Percentiles rank a stretch among this genome's conserved stretches.
Conservation (phyloP, 2,113 vertebrate species). For the Regulus satrapa region DNA sequence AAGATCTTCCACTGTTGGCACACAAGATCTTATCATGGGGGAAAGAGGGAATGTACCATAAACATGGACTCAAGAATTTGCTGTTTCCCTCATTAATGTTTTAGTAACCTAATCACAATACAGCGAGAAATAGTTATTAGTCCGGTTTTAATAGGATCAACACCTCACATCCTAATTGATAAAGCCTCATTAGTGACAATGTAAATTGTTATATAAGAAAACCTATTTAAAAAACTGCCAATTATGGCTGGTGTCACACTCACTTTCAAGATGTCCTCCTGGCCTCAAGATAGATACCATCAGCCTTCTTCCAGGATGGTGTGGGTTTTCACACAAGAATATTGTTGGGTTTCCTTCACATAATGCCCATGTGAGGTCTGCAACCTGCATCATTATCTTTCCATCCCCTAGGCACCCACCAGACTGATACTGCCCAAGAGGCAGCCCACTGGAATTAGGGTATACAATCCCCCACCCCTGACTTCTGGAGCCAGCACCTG, state of each 20-base stretch:
- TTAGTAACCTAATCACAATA: neutral
- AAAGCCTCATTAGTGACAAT: neutral
- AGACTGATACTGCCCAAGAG: neutral
- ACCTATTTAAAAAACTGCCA: neutral
- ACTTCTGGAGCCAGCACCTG: neutral
- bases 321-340: rapidly evolving
- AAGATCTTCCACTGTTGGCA: neutral
- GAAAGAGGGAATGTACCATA: neutral
- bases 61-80: neutral
- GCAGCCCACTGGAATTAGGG: neutral
- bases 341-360: neutral
- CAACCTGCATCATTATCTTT: neutral
- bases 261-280: neutral
- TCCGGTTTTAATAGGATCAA: neutral
- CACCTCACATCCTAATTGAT: neutral
- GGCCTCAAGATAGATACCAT: too few relatives aligned
- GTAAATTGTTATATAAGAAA: neutral
- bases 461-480: rapidly evolving
- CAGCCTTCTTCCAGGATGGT: neutral
- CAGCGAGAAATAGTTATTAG: rapidly evolving
- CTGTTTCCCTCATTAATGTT: neutral
- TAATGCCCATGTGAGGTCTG: rapidly evolving
- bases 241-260: rapidly evolving
- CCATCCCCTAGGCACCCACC: neutral
- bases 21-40: neutral